Percentiles rank a stretch among this genome's conserved stretches.
Conservation (phyloP, 2,797 vertebrate genomes). For the Lepidocolaptes lacrymiger region DNA sequence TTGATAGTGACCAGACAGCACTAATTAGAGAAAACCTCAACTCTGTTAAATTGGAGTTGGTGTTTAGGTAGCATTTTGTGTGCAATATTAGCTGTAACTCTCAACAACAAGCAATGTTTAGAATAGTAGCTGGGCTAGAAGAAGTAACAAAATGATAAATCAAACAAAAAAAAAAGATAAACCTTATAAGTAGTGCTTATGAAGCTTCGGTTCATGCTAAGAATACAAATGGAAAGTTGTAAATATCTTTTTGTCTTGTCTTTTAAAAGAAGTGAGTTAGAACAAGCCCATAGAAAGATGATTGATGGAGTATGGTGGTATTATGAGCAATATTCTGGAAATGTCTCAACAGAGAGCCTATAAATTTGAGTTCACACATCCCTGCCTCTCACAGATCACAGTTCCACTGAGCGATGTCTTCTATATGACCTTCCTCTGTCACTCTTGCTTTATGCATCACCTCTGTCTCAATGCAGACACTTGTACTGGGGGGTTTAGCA, state of each 20-base stretch:
- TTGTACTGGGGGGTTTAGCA: background rate
- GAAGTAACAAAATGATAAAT: background rate
- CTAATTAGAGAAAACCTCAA: background rate
- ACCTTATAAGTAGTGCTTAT: background rate
- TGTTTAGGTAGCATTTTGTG: background rate
- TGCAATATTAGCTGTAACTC: background rate
- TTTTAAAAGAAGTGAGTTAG: background rate
- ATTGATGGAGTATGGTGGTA: background rate
- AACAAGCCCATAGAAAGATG: background rate
- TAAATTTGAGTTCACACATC: conserved; percentile 39
- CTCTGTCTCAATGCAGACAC: background rate
- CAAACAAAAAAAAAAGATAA: background rate
- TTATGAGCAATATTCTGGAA: conserved; percentile 46
- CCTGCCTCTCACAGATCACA: conserved; percentile 9
- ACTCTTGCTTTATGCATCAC: background rate
- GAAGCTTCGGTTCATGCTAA: background rate
- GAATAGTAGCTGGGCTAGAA: background rate
- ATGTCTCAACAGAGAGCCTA: background rate
- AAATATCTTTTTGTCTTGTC: conserved; percentile 2
- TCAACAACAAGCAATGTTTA: background rate
- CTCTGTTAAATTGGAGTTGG: background rate
- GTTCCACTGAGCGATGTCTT: background rate
- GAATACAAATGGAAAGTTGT: conserved; percentile 5
- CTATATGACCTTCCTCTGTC: conserved; percentile 15
- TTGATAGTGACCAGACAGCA: background rate